Conservation (phyloP, 1,140 invertebrate genomes). For the Frieseomelitta varia region DNA sequence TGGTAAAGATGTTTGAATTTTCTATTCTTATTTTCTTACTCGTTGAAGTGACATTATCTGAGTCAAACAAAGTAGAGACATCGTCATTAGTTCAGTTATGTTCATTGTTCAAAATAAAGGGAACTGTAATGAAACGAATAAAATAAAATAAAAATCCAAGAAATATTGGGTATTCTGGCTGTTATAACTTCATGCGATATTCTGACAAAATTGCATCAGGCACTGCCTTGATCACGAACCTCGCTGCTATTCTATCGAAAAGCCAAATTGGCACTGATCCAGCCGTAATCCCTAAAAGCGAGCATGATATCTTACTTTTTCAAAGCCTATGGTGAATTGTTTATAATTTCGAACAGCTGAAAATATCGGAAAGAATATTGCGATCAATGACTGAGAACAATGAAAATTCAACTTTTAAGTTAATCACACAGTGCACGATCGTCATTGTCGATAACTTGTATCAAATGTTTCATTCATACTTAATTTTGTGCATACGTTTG, state of each 20-base stretch:
- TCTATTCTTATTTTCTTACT: too few species aligned
- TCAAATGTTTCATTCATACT: background rate
- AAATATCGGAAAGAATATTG: background rate
- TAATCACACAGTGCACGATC: background rate
- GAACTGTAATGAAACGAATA: too few species aligned
- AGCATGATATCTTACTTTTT: background rate
- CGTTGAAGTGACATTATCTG: too few species aligned
- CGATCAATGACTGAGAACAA: too few species aligned
- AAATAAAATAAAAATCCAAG: too few species aligned
- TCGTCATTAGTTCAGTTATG: too few species aligned
- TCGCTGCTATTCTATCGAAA: background rate
- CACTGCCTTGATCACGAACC: background rate
- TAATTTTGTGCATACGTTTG: background rate
- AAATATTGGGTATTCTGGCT: too few species aligned
- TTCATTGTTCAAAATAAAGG: too few species aligned
- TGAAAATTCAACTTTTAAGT: background rate
- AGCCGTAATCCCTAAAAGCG: background rate
- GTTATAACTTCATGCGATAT: too few species aligned
- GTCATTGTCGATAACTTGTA: background rate
- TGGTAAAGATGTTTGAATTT: too few species aligned
- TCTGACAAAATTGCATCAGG: too few species aligned
- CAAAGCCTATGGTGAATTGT: background rate
- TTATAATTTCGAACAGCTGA: background rate
- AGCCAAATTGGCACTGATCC: background rate
- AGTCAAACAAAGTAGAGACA: too few species aligned